Base-by-base conservation (phyloP, 1,140 invertebrate species). In the Drosophila murphyi region DNA sequence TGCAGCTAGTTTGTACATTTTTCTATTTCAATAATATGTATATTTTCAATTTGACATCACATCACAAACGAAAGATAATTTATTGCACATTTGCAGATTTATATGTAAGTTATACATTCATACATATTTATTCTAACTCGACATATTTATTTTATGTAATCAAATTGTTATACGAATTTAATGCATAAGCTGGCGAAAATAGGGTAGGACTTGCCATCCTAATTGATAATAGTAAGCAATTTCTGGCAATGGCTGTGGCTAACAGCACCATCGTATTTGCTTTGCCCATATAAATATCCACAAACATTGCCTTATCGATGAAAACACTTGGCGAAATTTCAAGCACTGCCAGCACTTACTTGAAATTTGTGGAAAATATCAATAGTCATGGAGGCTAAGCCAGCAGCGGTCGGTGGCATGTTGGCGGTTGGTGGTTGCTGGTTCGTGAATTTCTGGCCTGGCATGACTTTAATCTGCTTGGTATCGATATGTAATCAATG, bases 401-500 rank as follows among this genome's bases (percentile, higher is more conserved):
- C 1, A 51, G 47, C 51, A 63, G 47, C 20, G 47, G 45, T 59
- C 60, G 35, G 34, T 31, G 54, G 64, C 6, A 74, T 47, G 63
- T 59, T 63, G 35, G 31, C 29, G 54, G 64, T 8, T 79, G 41
- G 63, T 35, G 60, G 56, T 56, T 74, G 12, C 12, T 12, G 12
- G 20, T 52, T 50, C 45, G 10, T 43, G 74, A 20, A 47, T 71
- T 71, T 59, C 39, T 64, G n/a, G 60, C 12, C 57, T 62, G 70
- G 54, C 34, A 61, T 50, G 56, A 57, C 20, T 6, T 52, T 48
- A 37, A 55, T 55, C 55, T 65, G 65, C 57, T 55, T 10, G 54
- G 63, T 68, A 77, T 77, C 83, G 82, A 88, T 88, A 74, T 79
- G 72, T 88, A 87, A 87, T 87, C 83, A 87, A 82, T 86, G 82